Percentiles rank a stretch among this genome's conserved stretches.
phyloP scores from a whole-genome alignment of 2,797 vertebrate species.

The Pseudochirops corinnae region DNA sequence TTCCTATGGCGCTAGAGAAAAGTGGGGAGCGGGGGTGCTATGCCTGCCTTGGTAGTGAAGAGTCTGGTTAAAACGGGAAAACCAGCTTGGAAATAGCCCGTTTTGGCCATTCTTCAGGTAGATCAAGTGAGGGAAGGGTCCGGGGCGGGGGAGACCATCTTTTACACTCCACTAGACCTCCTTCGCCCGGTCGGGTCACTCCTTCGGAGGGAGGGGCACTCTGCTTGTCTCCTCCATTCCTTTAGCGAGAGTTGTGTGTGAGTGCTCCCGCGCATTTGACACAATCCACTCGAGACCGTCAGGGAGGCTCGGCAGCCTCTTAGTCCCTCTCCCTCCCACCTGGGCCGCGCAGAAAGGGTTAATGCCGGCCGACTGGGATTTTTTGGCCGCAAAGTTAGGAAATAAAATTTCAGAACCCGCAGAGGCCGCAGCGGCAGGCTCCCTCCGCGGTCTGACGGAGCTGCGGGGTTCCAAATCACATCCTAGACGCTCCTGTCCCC shows the following conservation, averaged over 20 bases:
- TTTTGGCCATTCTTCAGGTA: slow-evolving; percentile 56
- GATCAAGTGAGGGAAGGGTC: not conserved
- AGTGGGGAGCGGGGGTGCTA: slow-evolving; percentile 42
- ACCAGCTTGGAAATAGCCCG: slow-evolving; percentile 73
- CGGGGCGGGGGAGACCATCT: too few species aligned
- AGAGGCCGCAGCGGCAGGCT: slow-evolving; percentile 9
- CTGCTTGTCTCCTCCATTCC: not conserved
- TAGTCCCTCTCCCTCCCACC: not conserved
- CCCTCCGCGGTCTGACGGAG: slow-evolving; percentile 3
- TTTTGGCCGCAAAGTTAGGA: slow-evolving; percentile 70
- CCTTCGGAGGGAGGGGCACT: not conserved
- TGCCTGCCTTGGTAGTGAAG: not conserved
- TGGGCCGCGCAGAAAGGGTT: slow-evolving; percentile 51
- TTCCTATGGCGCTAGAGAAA: not conserved
- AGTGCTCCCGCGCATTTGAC: not conserved
- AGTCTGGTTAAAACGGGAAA: slow-evolving; percentile 57
- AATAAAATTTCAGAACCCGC: slow-evolving; percentile 68
- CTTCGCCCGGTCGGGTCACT: not conserved
- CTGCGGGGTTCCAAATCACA: not conserved
- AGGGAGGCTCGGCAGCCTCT: not conserved
- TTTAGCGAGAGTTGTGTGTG: not conserved
- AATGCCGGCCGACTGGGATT: slow-evolving; percentile 68
- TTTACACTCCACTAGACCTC: not conserved
- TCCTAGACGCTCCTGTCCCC: not conserved
- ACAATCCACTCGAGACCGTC: not conserved